Conservation (phyloP, 2,888 invertebrate species). For the Ormyrus pomaceus region DNA sequence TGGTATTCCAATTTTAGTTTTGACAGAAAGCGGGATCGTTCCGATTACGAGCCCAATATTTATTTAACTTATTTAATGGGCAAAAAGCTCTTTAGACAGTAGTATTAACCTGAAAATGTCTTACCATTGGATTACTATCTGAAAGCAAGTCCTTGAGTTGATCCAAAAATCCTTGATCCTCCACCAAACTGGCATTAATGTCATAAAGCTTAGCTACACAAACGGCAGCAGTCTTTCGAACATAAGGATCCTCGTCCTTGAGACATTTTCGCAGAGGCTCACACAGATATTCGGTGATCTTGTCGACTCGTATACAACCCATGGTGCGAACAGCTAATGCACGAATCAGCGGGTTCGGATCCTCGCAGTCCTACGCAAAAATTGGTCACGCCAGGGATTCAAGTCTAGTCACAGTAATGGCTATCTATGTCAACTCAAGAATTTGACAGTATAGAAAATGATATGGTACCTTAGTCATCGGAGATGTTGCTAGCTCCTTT, state of each 20-base stretch:
- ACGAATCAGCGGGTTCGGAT: slow-evolving; percentile 98
- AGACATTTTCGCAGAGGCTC: slow-evolving; percentile 96
- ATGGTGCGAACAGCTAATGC: slow-evolving; percentile 99
- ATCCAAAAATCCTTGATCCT: slow-evolving; percentile 96
- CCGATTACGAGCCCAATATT: too few species aligned
- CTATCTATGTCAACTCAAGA: slow-evolving; percentile 73
- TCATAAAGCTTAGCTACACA: slow-evolving; percentile 99
- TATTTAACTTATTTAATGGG: too few species aligned
- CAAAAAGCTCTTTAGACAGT: too few species aligned
- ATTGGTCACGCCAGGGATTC: slow-evolving; percentile 76
- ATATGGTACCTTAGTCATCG: slow-evolving; percentile 75
- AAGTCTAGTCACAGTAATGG: slow-evolving; percentile 75
- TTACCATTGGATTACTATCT: slow-evolving; percentile 99
- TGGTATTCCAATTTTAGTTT: too few species aligned
- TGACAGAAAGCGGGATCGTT: too few species aligned
- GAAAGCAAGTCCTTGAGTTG: slow-evolving; percentile 97
- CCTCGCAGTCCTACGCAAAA: slow-evolving; percentile 95
- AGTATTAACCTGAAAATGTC: too few species aligned
- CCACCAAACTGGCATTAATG: slow-evolving; percentile 84
- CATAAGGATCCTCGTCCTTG: slow-evolving; percentile 98
- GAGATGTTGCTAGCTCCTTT: slow-evolving; percentile 76
- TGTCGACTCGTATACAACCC: slow-evolving; percentile 99
- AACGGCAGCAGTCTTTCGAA: slow-evolving; percentile 98
- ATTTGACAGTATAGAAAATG: slow-evolving; percentile 65
- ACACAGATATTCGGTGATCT: slow-evolving; percentile 99